phyloP scores from a whole-genome alignment of 1,140 invertebrate genomes.

The Drosophila mojavensis region DNA sequence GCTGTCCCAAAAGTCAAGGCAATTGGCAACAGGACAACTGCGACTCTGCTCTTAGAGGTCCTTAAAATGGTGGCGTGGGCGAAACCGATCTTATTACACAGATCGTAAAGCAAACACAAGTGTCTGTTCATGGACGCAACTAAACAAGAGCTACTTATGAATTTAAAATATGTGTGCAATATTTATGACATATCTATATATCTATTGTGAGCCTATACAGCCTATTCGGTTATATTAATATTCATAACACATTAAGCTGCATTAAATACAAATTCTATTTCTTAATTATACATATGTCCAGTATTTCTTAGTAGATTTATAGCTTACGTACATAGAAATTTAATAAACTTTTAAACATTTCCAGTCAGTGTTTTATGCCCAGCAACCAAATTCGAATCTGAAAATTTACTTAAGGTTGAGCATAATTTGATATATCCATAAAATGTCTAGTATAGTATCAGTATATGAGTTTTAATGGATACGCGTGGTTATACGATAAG shows the following conservation, averaged over 20 bases:
- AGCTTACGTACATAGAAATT: too few species aligned
- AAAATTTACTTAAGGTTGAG: neutral
- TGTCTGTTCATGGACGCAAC: neutral
- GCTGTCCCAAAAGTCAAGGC: constrained; percentile 47
- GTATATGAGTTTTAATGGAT: constrained; percentile 19
- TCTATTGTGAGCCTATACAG: too few species aligned
- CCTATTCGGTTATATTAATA: too few species aligned
- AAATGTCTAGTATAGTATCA: neutral
- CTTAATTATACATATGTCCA: too few species aligned
- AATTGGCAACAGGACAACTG: constrained; percentile 22
- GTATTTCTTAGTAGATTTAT: too few species aligned
- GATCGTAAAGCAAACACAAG: constrained; percentile 26
- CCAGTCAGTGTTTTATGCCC: neutral
- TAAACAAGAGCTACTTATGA: neutral
- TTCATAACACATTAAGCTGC: too few species aligned
- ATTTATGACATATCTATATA: too few species aligned
- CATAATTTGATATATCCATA: constrained; percentile 9
- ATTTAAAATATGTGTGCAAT: too few species aligned
- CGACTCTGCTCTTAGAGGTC: constrained; percentile 1
- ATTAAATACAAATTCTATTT: too few species aligned
- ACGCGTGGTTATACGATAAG: constrained; percentile 9
- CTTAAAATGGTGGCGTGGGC: constrained; percentile 1
- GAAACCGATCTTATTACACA: constrained; percentile 29
- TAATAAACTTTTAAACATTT: too few species aligned
- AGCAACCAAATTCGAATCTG: neutral